phyloP scores from a whole-genome alignment of 2,797 vertebrate species.

The Odontamblyopus lacepedii region DNA sequence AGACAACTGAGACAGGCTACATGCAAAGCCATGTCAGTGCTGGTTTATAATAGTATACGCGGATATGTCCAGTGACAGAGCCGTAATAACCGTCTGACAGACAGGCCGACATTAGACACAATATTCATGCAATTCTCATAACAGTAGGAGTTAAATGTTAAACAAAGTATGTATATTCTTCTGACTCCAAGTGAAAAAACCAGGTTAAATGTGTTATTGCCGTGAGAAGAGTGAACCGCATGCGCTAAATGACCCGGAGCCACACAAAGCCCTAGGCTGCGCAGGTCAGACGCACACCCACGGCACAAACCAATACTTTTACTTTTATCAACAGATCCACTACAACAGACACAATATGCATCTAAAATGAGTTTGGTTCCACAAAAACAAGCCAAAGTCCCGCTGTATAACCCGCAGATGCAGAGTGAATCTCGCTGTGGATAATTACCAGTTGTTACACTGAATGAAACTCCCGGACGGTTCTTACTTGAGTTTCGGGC shows the following conservation, averaged over 20 bases:
- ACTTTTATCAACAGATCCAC: rapidly evolving
- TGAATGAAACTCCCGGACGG: constrained; percentile 23
- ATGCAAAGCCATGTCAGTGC: too few relatives aligned
- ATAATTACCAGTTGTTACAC: constrained; percentile 30
- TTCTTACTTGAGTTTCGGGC: constrained; percentile 36
- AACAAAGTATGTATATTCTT: too few relatives aligned
- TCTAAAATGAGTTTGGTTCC: rapidly evolving
- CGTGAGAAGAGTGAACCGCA: constrained; percentile 6
- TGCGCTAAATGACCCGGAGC: constrained; percentile 17
- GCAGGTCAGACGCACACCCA: not conserved
- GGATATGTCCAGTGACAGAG: too few relatives aligned
- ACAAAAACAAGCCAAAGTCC: not conserved
- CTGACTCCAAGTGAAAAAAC: not conserved
- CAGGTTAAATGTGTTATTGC: not conserved
- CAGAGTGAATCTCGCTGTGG: constrained; percentile 38
- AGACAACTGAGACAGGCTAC: too few relatives aligned
- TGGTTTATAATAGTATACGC: too few relatives aligned
- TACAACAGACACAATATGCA: rapidly evolving
- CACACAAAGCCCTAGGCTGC: constrained; percentile 37
- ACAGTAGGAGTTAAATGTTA: too few relatives aligned
- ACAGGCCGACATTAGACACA: too few relatives aligned
- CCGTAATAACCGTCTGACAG: too few relatives aligned
- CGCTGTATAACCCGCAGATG: constrained; percentile 3
- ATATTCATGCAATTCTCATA: too few relatives aligned
- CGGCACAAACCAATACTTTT: rapidly evolving